Percentiles rank a stretch among this genome's conserved stretches.
Conservation (phyloP, 2,888 invertebrate genomes). For the Lutraria lutraria region DNA sequence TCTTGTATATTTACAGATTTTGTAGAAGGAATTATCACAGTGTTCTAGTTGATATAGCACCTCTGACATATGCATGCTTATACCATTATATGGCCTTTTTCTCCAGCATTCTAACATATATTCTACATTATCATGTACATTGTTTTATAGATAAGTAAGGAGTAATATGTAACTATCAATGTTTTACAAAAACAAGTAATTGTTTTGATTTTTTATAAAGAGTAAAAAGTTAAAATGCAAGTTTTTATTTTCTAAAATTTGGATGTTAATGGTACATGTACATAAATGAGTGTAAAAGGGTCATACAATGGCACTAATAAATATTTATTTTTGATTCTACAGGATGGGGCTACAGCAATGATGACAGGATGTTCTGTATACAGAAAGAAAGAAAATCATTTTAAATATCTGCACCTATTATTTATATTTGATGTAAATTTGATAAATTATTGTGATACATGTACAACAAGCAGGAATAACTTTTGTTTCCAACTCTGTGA, state of each 20-base stretch:
- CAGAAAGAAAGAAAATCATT: neutral
- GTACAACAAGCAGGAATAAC: no score
- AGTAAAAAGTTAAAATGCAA: no score
- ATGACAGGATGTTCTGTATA: neutral
- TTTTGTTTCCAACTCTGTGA: no score
- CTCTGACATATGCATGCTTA: slow-evolving; percentile 38
- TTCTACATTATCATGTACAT: neutral
- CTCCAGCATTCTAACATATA: slow-evolving; percentile 40
- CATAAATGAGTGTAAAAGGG: neutral
- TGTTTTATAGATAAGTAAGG: no score
- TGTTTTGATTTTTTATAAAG: neutral
- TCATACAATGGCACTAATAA: slow-evolving; percentile 18
- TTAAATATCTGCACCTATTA: neutral
- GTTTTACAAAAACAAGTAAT: neutral
- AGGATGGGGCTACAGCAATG: neutral
- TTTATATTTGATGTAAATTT: no score
- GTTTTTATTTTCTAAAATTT: neutral
- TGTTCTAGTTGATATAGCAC: slow-evolving; percentile 30
- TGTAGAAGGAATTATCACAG: slow-evolving; percentile 24
- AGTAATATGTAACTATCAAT: no score
- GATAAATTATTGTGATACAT: no score
- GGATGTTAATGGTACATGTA: neutral
- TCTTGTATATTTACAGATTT: slow-evolving; percentile 44
- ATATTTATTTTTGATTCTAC: neutral
- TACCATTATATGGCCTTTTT: slow-evolving; percentile 66